Percentiles rank a stretch among this genome's conserved stretches.
Conservation (phyloP, 2,113 vertebrate species). For the Apistogramma diplotaenia region DNA sequence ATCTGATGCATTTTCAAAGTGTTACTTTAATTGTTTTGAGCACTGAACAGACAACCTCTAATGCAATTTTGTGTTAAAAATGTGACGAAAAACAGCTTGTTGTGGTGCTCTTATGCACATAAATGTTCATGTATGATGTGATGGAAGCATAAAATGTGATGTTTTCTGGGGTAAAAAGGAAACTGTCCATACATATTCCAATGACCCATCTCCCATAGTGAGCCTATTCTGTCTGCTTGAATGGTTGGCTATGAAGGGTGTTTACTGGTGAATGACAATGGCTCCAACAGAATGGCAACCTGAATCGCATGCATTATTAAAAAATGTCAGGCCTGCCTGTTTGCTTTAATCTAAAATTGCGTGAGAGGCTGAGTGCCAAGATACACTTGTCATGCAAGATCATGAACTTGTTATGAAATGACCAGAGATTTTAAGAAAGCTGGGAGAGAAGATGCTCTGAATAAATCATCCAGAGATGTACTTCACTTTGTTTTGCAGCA, state of each 20-base stretch:
- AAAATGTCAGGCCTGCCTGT: conserved; percentile 48
- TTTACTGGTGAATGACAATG: conserved; percentile 58
- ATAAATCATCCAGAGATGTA: neutral
- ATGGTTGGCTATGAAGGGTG: conserved; percentile 14
- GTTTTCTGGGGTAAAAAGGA: neutral
- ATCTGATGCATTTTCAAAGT: too few species aligned
- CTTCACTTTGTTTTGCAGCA: neutral
- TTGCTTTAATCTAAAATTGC: conserved; percentile 21
- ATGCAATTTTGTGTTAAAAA: neutral
- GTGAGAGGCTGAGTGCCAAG: conserved; percentile 2
- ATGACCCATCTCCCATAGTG: neutral
- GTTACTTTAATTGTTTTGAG: neutral
- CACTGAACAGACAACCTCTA: neutral
- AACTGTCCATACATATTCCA: conserved; percentile 14
- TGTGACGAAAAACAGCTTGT: neutral
- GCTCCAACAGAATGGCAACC: conserved; percentile 31
- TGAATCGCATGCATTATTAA: conserved; percentile 67
- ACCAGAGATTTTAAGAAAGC: neutral
- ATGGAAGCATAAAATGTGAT: neutral
- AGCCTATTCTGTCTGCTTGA: neutral
- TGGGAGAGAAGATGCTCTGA: neutral
- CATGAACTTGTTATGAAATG: conserved; percentile 18
- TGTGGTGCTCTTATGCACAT: neutral
- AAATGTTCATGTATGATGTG: neutral
- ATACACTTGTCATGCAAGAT: conserved; percentile 26